Evolutionary conservation across 2,797 vertebrate species (phyloP).

Genomic region (Tenualosa thibaudeaui): DNA sequence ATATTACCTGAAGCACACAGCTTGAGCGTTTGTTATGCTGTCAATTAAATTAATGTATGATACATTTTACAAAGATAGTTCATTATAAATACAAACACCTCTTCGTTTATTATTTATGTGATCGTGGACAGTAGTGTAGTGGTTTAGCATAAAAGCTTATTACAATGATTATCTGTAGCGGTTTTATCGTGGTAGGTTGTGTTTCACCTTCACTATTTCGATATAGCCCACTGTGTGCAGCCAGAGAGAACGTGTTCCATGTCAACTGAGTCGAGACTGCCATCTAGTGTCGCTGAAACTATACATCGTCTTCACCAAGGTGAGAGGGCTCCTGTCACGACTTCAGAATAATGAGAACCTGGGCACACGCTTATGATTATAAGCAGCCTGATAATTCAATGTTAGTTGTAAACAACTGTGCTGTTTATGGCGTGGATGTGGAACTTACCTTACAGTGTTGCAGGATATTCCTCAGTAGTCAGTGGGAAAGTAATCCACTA

Average conservation of each 20-base stretch:
- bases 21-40: neutral
- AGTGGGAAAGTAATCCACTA: neutral
- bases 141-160: no score
- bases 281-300: slow-evolving; percentile 36
- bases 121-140: neutral
- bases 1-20: neutral
- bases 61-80: no score
- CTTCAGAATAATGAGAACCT: neutral
- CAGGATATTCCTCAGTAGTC: slow-evolving; percentile 23
- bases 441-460: slow-evolving; percentile 32
- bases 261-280: slow-evolving; percentile 9
- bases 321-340: neutral
- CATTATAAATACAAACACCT: neutral
- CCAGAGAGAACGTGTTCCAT: neutral
- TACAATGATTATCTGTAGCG: no score
- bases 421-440: neutral
- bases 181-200: no score
- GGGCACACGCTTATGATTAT: neutral
- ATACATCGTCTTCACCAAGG: neutral
- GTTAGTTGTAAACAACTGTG: neutral
- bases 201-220: neutral
- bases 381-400: neutral
- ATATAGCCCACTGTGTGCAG: neutral
- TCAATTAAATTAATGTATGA: neutral
- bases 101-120: neutral